Evolutionary conservation across 1,140 invertebrate species (phyloP), one percentile per base, ranked within the genome.

Genomic region (Agraylea sexmaculata): DNA sequence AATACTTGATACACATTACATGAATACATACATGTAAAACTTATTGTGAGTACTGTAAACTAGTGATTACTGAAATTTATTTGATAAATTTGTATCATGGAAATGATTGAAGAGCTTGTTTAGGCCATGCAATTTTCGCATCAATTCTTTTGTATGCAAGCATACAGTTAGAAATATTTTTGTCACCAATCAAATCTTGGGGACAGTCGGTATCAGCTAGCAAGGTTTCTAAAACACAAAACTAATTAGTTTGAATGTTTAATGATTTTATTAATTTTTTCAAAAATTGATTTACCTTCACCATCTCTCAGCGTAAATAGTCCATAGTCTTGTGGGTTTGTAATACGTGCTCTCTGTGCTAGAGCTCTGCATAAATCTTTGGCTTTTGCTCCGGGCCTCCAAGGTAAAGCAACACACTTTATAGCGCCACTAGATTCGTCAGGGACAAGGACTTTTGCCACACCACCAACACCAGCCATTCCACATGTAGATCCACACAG

Each of bases 61-160:
- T n/a, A n/a, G n/a, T n/a, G n/a, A n/a, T n/a, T n/a, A n/a, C n/a
- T n/a, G n/a, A n/a, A n/a, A n/a, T n/a, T n/a, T n/a, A n/a, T n/a
- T n/a, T n/a, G n/a, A n/a, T n/a, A n/a, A n/a, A n/a, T n/a, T n/a
- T n/a, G 22, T 37, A 13, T 48, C 36, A 66, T 2, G 65, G 64
- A 45, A 61, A 66, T 19, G 65, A 68, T 5, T 60, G 50, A 16
- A 68, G 29, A 0, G 65, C 65, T 40, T 68, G 65, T 40, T 68
- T 82, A 3, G 92, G 91, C 91, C 91, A 96, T 31, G 91, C 90
- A 51, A 96, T 95, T 69, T 94, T 94, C 11, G 90, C 90, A 56
- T 93, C 91, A 53, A 87, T 87, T 31, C 91, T 71, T 66, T 95
- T 94, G 66, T 89, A 96, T 1, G 89, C 91, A 55, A 97, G 80